These are phyloP conservation scores for Serranus cabrilla DNA, from an alignment of 2,797 vertebrate species.

Conservation along the genomic window DNA sequence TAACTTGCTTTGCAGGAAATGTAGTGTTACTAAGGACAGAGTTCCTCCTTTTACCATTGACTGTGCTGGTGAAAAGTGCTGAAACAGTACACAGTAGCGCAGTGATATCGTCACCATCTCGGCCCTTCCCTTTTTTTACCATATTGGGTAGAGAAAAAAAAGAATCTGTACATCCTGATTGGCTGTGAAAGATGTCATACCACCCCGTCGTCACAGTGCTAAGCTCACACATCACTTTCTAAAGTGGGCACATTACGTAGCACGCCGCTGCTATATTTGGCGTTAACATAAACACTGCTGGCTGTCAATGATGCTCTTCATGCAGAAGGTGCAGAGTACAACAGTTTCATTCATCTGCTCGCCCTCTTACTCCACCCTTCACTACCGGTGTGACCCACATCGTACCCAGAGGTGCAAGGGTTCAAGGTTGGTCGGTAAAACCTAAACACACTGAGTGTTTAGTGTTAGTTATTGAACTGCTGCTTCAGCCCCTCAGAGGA, in stretches of 20 bases:
- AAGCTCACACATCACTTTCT: constrained; percentile 61
- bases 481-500: constrained; percentile 34
- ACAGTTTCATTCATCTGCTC: constrained; percentile 76
- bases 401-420: constrained; percentile 25
- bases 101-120: constrained; percentile 56
- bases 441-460: constrained; percentile 45
- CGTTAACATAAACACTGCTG: constrained; percentile 70
- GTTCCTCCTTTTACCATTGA: constrained; percentile 37
- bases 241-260: constrained; percentile 74
- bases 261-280: constrained; percentile 70
- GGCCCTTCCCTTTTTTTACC: constrained; percentile 37
- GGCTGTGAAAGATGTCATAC: constrained; percentile 79
- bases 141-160: constrained; percentile 30
- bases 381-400: constrained; percentile 53
- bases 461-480: constrained; percentile 40
- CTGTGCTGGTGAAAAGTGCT: constrained; percentile 49
- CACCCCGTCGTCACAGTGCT: constrained; percentile 67
- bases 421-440: constrained; percentile 41
- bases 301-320: constrained; percentile 71
- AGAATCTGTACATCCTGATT: constrained; percentile 53
- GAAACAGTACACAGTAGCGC: constrained; percentile 36
- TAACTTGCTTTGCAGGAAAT: constrained; percentile 28
- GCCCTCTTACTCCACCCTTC: constrained; percentile 9
- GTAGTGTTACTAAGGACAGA: constrained; percentile 18
- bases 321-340: constrained; percentile 50